Evolutionary conservation across 2,797 vertebrate species (phyloP), one percentile per base, ranked within the genome.

Genomic region (Lithobates sylvaticus): DNA sequence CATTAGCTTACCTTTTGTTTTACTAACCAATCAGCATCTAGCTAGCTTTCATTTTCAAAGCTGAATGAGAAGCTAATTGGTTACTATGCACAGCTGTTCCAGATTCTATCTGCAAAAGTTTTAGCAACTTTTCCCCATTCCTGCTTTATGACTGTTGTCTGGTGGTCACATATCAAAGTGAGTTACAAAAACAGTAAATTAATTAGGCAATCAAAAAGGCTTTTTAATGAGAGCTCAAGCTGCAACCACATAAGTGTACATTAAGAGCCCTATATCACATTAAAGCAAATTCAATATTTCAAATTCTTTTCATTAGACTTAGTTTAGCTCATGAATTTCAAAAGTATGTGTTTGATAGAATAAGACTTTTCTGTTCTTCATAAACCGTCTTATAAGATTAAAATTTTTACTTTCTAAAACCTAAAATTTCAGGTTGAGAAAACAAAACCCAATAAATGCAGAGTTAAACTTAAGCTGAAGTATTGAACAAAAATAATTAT

Each of bases 241-340:
- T 15, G 13, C 44, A 47, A 10, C 13, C 1, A 47, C 44, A 47
- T 3, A 0, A 3, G 4, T 47, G 44, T 47, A 13, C 44, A 78
- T 76, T 34, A 79, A 81, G 88, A 71, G 72, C 26, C 69, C 90
- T 86, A 71, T 81, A 88, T 82, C 26, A 32, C 90, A 89, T 89
- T 92, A 90, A 93, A 93, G 32, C 32, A 32, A 32, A 32, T 88
- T 73, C 93, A 90, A 87, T 92, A 39, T 88, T 93, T 89, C 79
- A 86, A 91, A 89, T 90, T 74, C 76, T 91, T 81, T 90, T 91
- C 68, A 89, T 90, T 89, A 84, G 91, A 76, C 89, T 90, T 87
- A 91, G 90, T 91, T 91, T 91, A 91, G 78, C 90, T 92, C 84
- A 91, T 50, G 88, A 84, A 91, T 90, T 92, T 93, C 88, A 88